These are phyloP conservation scores for Heterodera schachtii DNA, from an alignment of 1,140 invertebrate genomes.

Conservation along the genomic window DNA sequence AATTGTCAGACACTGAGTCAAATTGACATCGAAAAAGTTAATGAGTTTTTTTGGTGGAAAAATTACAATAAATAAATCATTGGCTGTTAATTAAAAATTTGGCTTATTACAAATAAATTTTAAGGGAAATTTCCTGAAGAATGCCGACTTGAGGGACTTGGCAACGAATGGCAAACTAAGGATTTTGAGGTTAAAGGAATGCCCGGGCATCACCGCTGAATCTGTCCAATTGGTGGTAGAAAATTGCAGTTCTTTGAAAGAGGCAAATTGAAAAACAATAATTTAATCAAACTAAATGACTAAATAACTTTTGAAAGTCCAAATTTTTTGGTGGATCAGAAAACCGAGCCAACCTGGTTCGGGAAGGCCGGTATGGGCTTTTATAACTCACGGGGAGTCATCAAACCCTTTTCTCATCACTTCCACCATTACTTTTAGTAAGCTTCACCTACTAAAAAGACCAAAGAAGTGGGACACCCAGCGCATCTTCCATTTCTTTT, in stretches of 20 bases:
- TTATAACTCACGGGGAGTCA: constrained; percentile 2
- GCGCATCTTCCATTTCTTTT: background rate
- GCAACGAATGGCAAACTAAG: constrained; percentile 11
- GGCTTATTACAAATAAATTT: background rate
- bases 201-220: background rate
- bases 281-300: background rate
- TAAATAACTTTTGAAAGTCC: background rate
- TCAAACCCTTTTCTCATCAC: background rate
- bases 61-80: too few species aligned
- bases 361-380: background rate
- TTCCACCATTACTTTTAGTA: background rate
- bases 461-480: background rate
- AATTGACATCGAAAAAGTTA: constrained; percentile 26
- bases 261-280: background rate
- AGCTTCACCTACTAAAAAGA: background rate
- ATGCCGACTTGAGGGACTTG: constrained; percentile 2
- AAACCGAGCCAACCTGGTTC: background rate
- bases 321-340: background rate
- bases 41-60: background rate
- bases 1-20: constrained; percentile 9
- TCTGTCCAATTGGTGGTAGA: background rate
- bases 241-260: constrained; percentile 1
- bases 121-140: background rate
- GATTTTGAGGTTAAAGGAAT: constrained; percentile 17
- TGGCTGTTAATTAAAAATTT: too few species aligned